Evolutionary conservation across 2,888 invertebrate genomes (phyloP), one percentile per base, ranked within the genome.

Genomic region (Parochlus steinenii): DNA sequence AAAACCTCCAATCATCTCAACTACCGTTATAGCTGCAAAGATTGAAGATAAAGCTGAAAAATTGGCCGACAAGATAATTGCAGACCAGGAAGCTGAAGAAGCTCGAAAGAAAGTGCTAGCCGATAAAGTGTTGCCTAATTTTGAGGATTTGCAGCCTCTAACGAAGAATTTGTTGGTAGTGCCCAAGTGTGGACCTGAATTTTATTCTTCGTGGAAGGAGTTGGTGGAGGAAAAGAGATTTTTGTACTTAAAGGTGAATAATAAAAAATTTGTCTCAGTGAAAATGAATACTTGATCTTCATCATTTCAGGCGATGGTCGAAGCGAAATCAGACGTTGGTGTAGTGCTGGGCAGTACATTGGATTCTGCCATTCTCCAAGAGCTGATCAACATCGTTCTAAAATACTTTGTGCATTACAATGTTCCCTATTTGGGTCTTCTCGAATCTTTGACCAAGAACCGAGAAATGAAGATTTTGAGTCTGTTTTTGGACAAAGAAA

Each of bases 121-220:
- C 2, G 22, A 22, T 5, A 30, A 36, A 11, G 7, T 31, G n/a
- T 20, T 22, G 23, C 12, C 31, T 5, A 19, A 17, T n/a, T 11
- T 12, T 28, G 7, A 8, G 17, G 4, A 15, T n/a, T n/a, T n/a
- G n/a, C n/a, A n/a, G n/a, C n/a, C n/a, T n/a, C n/a, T n/a, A n/a
- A n/a, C n/a, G n/a, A 23, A 14, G 6, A 10, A 20, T 5, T 7
- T 28, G 8, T 24, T 30, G 6, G 39, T 44, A 5, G 31, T 50
- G 3, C 58, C 58, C 3, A 45, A 42, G 18, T 47, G 52, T 18
- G 51, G 56, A 4, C 52, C 52, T 3, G 54, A 58, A 39, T 58
- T 58, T 39, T 54, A 56, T 40, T 44, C 49, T 3, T 49, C 50
- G 22, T 58, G 58, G 58, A 55, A 53, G 34, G 57, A 56, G 39